Percentiles rank a stretch among this genome's conserved stretches.
phyloP scores from a whole-genome alignment of 2,113 vertebrate genomes.

The Arenaria interpres region DNA sequence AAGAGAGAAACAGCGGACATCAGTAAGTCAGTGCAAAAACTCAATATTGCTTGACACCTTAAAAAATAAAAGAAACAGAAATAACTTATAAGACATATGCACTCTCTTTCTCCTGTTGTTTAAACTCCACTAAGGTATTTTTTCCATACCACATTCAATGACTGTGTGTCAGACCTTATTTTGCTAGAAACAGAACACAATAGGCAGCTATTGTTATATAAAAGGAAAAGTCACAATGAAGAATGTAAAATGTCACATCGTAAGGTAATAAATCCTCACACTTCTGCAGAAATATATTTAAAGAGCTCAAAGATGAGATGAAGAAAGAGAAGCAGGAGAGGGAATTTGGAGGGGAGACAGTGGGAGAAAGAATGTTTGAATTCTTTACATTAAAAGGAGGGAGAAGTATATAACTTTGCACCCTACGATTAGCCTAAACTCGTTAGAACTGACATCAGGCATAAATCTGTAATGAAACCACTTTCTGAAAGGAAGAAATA shows the following conservation, averaged over 20 bases:
- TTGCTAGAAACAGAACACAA: not conserved
- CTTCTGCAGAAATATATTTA: not conserved
- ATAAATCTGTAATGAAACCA: not conserved
- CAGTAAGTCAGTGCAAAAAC: not conserved
- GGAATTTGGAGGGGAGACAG: not conserved
- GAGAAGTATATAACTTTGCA: not conserved
- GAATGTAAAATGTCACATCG: not conserved
- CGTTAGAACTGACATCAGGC: not conserved
- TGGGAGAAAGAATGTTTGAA: not conserved
- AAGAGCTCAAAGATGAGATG: not conserved
- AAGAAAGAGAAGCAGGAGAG: not conserved
- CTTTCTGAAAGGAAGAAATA: not conserved
- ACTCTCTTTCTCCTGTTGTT: not conserved
- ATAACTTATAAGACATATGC: not conserved
- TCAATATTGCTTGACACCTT: not conserved
- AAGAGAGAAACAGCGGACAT: not conserved
- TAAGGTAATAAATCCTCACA: not conserved
- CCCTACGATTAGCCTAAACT: not conserved
- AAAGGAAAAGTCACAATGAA: not conserved
- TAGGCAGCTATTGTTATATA: not conserved
- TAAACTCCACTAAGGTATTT: not conserved
- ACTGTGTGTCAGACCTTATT: not conserved
- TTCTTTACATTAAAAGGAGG: not conserved
- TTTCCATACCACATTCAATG: not conserved
- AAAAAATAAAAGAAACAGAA: not conserved